Base-by-base conservation (phyloP, 2,797 vertebrate genomes). In the Spinus pinus region DNA sequence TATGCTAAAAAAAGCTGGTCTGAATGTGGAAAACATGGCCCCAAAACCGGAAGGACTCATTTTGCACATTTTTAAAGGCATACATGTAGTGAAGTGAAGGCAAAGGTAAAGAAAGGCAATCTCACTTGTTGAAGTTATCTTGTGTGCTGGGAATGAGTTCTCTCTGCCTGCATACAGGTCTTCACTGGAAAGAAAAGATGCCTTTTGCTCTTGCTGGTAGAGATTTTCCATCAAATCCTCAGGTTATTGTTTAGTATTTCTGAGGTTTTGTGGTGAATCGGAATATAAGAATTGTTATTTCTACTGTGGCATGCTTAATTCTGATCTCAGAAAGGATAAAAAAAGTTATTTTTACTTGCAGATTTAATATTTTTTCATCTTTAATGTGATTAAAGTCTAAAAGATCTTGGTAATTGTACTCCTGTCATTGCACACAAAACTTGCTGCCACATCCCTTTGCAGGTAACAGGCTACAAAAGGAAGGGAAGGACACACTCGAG, bases 361-460 rank as follows among this genome's bases (percentile, higher is more conserved):
- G 58, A 62, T 83, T 80, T 84, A 90, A 31, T 89, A 84, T 54
- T 75, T 82, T 93, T 92, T 67, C 78, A 85, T 78, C 62, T 93
- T 90, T 94, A 84, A 90, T 88, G 71, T 72, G 74, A 88, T 66
- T 83, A 33, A 83, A 85, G 41, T 66, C n/a, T 72, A 42, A 61
- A 88, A 86, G 13, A 81, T 49, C 13, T 83, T 86, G 66, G 30
- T 92, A 85, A 82, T 89, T 89, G 87, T 67, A 7, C 23, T 70
- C 21, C 53, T 84, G 70, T 49, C 35, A 25, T 30, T 66, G 80
- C 72, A 74, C 53, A 41, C 24, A 28, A 41, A 86, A 58, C 31
- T 78, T 75, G 77, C 78, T 90, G 87, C 64, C 87, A 81, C 61
- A 46, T 50, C 14, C 69, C 65, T 53, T 47, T 17, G 75, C 65